A percentile compares a stretch with the other conserved stretches of the same genome.
These are phyloP conservation scores for Heterocephalus glaber DNA, from an alignment of 2,113 vertebrate genomes.

Conservation along the genomic window DNA sequence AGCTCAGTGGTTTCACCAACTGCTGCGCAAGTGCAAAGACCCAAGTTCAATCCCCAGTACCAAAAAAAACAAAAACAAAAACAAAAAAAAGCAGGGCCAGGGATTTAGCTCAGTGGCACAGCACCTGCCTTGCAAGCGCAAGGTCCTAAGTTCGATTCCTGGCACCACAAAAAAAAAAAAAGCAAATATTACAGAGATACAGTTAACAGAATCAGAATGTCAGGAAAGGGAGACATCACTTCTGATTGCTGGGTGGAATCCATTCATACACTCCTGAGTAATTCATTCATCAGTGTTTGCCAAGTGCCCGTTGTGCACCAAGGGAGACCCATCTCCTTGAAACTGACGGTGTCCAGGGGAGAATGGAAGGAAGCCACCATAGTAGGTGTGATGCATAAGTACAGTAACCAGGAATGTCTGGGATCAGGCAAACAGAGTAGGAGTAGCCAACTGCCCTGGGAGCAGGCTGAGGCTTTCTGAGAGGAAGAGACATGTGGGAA, in stretches of 20 bases:
- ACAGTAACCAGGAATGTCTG: neutral
- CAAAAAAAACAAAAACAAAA: no score
- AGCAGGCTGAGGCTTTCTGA: neutral
- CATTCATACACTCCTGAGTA: neutral
- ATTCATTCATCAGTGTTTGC: neutral
- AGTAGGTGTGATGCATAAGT: neutral
- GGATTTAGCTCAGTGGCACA: no score
- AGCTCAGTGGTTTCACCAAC: no score
- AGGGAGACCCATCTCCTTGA: neutral
- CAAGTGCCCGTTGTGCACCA: neutral
- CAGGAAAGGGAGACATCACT: neutral
- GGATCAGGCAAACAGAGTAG: neutral
- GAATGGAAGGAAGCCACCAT: neutral
- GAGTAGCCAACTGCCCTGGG: neutral
- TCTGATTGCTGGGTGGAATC: neutral
- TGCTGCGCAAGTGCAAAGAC: no score
- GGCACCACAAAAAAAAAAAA: neutral
- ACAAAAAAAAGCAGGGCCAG: no score
- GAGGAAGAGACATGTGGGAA: neutral
- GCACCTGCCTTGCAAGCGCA: no score
- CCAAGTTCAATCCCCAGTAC: no score
- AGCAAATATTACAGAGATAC: neutral
- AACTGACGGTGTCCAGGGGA: neutral
- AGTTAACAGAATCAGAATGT: neutral
- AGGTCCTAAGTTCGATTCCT: no score